Evolutionary conservation across 1,140 invertebrate species (phyloP).

Genomic region (Lepidotrigona ventralis): DNA sequence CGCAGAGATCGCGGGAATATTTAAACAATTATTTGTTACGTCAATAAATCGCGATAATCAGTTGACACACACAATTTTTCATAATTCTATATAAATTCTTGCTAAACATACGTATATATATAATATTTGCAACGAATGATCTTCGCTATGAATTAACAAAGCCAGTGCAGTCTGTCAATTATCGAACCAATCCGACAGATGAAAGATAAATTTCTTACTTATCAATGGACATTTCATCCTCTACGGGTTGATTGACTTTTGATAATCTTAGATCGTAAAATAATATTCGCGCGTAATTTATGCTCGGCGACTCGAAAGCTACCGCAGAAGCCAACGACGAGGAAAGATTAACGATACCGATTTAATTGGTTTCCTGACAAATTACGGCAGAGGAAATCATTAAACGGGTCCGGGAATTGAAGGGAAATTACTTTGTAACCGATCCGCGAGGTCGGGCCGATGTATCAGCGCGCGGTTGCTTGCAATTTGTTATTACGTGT

Average conservation of each 20-base stretch:
- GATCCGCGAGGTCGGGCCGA: slow-evolving; percentile 15
- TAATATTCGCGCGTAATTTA: neutral
- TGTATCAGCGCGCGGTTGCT: slow-evolving; percentile 54
- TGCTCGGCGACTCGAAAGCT: neutral
- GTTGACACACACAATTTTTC: no score
- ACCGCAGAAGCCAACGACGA: neutral
- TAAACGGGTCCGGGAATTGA: no score
- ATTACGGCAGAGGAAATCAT: neutral
- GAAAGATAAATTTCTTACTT: neutral
- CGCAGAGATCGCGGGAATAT: no score
- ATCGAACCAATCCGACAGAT: no score
- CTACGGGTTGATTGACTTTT: neutral
- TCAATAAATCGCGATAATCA: no score
- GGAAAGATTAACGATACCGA: neutral
- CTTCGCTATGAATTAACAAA: neutral
- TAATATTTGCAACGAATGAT: no score
- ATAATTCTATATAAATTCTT: no score
- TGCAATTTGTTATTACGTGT: slow-evolving; percentile 71
- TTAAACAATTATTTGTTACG: no score
- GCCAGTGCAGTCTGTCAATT: neutral
- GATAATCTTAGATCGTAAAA: neutral
- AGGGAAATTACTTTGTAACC: slow-evolving; percentile 15
- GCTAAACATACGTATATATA: no score
- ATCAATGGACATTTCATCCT: neutral
- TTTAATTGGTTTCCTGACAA: neutral